A percentile compares a stretch with the other conserved stretches of the same genome.
These are phyloP conservation scores for Aurelia aurita DNA, from an alignment of 30 jellyfish, hydroid and myxozoan genomes.

Conservation along the genomic window DNA sequence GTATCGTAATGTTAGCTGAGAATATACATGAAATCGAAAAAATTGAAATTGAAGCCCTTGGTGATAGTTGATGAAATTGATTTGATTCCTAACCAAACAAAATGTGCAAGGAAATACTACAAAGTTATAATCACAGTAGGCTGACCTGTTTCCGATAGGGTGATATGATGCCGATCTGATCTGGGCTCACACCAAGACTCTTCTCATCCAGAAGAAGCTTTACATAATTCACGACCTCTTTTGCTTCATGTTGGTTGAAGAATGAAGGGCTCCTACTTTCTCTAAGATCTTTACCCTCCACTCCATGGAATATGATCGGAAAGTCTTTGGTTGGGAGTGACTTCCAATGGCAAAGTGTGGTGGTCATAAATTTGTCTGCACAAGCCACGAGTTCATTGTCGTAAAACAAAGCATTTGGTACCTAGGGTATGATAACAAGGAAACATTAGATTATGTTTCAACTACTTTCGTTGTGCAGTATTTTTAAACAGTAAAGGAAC, in stretches of 20 bases:
- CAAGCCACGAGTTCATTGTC: slow-evolving; percentile 77
- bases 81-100: too few species aligned
- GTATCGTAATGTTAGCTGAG: too few species aligned
- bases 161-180: slow-evolving; percentile 84
- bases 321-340: slow-evolving; percentile 53
- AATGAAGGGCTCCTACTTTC: slow-evolving; percentile 95
- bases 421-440: too few species aligned
- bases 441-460: too few species aligned
- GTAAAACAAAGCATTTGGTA: slow-evolving; percentile 77
- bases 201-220: slow-evolving; percentile 13
- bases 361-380: slow-evolving; percentile 52
- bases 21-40: too few species aligned
- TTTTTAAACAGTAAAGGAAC: too few species aligned
- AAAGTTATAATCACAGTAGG: too few species aligned
- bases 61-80: too few species aligned
- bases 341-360: slow-evolving; percentile 39
- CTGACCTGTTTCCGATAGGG: slow-evolving; percentile 95
- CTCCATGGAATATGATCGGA: slow-evolving; percentile 90
- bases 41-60: too few species aligned
- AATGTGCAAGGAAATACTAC: too few species aligned
- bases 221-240: slow-evolving; percentile 74
- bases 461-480: too few species aligned
- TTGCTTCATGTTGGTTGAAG: slow-evolving; percentile 92
- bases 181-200: slow-evolving; percentile 57
- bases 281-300: slow-evolving; percentile 85